These are phyloP conservation scores for Anguilla obscura DNA, from an alignment of 2,797 vertebrate genomes.

Conservation along the genomic window DNA sequence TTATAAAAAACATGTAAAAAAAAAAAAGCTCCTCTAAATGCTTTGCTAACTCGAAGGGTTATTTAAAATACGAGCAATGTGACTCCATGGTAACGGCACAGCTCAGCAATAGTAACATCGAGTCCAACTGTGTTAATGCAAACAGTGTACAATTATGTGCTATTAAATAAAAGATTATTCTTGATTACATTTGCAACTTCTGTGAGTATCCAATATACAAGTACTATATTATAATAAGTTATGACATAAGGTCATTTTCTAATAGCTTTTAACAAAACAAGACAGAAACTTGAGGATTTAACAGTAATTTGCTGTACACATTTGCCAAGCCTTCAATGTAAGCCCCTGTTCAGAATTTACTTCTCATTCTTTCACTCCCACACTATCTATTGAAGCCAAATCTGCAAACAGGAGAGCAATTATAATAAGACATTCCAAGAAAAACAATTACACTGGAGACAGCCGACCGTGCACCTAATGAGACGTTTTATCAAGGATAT, in stretches of 20 bases:
- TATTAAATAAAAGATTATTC: neutral
- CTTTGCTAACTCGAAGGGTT: neutral
- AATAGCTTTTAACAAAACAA: neutral
- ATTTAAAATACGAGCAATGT: neutral
- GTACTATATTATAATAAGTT: neutral
- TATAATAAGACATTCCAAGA: neutral
- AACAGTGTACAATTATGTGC: neutral
- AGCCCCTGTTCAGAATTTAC: neutral
- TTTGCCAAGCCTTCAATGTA: neutral
- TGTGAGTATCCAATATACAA: neutral
- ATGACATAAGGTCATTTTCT: neutral
- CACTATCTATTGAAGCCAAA: neutral
- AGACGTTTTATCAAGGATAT: neutral
- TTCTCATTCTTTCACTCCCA: neutral
- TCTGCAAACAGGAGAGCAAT: constrained; percentile 1
- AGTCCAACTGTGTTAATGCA: neutral
- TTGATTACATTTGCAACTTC: neutral
- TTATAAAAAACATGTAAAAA: neutral
- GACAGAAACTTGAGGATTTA: neutral
- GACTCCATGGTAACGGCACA: neutral
- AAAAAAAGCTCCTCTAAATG: neutral
- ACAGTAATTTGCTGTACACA: neutral
- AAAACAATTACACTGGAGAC: neutral
- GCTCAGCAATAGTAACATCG: neutral
- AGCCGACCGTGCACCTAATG: neutral